A percentile compares a stretch with the other conserved stretches of the same genome.
Evolutionary conservation across 92 coral and sea anemone species (phyloP).

Genomic region (Scolanthus callimorphus): DNA sequence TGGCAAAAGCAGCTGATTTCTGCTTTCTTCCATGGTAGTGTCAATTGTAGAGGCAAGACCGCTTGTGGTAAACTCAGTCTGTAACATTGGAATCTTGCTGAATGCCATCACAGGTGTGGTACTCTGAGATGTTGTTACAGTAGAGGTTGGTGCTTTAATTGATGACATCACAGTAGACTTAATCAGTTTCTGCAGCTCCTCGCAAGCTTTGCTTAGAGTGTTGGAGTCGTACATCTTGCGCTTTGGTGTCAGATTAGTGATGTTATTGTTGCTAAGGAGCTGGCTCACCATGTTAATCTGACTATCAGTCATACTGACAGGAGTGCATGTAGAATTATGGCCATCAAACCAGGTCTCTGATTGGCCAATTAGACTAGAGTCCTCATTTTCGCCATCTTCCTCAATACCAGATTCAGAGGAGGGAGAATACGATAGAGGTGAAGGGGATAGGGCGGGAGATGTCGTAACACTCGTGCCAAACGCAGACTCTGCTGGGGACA

Average conservation of each 20-base stretch:
- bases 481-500: conserved; percentile 51
- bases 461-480: conserved; percentile 54
- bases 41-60: not conserved
- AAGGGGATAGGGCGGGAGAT: conserved; percentile 62
- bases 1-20: not conserved
- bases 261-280: not conserved
- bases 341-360: conserved; percentile 6
- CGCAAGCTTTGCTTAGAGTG: not conserved
- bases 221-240: not conserved
- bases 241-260: not conserved
- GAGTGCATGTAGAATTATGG: not conserved
- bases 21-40: not conserved
- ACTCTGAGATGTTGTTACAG: not conserved
- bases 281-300: conserved; percentile 42
- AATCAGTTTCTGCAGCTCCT: conserved; percentile 4
- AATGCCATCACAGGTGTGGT: not conserved
- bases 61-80: not conserved
- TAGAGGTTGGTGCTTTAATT: not conserved
- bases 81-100: not conserved
- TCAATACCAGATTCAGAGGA: conserved; percentile 86
- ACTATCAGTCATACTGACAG: not conserved
- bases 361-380: conserved; percentile 2
- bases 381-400: conserved; percentile 72
- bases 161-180: not conserved
- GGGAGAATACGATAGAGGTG: conserved; percentile 58